These are phyloP conservation scores for Diarsia mendica DNA, from an alignment of 2,888 invertebrate genomes.

Conservation along the genomic window DNA sequence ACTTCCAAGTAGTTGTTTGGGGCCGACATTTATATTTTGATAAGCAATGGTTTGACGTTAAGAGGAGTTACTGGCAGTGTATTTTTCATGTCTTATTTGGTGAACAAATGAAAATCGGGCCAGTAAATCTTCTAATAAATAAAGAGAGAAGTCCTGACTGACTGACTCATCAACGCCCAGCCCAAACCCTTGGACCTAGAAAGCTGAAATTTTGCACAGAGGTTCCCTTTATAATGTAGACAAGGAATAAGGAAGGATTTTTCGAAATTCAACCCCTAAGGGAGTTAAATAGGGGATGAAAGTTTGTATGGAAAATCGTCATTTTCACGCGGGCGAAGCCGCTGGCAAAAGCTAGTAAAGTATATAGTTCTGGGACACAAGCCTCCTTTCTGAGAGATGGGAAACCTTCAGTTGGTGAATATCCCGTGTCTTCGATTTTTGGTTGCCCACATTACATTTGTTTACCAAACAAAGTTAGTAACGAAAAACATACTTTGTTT, in stretches of 20 bases:
- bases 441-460: conserved; percentile 9
- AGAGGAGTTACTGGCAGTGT: neutral
- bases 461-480: conserved; percentile 11
- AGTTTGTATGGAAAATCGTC: no score
- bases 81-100: conserved; percentile 7
- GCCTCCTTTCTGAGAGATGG: neutral
- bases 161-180: no score
- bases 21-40: conserved; percentile 67
- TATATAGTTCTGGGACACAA: neutral
- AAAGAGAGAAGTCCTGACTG: no score
- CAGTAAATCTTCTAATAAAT: no score
- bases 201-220: no score
- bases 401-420: neutral
- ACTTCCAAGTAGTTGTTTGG: conserved; percentile 49
- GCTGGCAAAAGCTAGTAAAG: no score
- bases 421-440: neutral
- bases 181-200: no score
- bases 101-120: conserved; percentile 4
- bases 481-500: conserved; percentile 2
- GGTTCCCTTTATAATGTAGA: no score
- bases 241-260: no score
- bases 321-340: no score
- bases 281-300: no score
- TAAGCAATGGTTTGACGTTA: conserved; percentile 27
- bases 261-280: no score